phyloP scores from a whole-genome alignment of 2,888 invertebrate genomes.

The Drosophila recens region DNA sequence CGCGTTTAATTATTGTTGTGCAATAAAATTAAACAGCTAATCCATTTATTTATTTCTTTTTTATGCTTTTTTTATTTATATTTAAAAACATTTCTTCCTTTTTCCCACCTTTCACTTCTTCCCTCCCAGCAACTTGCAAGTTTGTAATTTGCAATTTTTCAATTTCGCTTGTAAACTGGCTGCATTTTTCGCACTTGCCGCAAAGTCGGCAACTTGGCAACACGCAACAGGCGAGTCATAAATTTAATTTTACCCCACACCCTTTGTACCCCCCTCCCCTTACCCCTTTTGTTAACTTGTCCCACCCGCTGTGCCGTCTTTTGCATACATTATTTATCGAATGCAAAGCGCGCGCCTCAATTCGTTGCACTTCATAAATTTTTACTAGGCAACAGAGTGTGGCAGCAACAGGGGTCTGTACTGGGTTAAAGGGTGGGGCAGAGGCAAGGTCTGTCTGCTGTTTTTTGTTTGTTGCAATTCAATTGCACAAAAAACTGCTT shows the following conservation, averaged over 20 bases:
- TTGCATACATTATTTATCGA: conserved; percentile 66
- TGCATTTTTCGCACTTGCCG: conserved; percentile 59
- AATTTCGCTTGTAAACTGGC: conserved; percentile 50
- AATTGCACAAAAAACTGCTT: conserved; percentile 50
- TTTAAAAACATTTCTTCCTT: neutral
- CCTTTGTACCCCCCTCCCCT: neutral
- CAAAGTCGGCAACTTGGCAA: conserved; percentile 13
- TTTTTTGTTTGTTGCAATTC: conserved; percentile 20
- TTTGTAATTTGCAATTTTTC: conserved; percentile 42
- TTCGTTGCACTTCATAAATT: conserved; percentile 82
- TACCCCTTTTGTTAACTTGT: neutral
- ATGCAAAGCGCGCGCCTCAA: conserved; percentile 65
- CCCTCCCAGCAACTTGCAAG: neutral
- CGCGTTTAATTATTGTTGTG: too few species aligned
- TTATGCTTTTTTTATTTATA: neutral
- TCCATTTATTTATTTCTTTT: too few species aligned
- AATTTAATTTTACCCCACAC: conserved; percentile 42
- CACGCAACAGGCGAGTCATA: conserved; percentile 55
- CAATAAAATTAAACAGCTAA: too few species aligned
- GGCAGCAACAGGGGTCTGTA: neutral
- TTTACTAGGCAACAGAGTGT: conserved; percentile 52
- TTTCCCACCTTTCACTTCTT: too few species aligned
- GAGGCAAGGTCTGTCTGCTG: conserved; percentile 12
- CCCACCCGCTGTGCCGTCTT: conserved; percentile 40
- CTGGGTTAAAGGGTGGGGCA: neutral